Evolutionary conservation across 2,113 vertebrate genomes (phyloP).

Genomic region (Barbus barbus): DNA sequence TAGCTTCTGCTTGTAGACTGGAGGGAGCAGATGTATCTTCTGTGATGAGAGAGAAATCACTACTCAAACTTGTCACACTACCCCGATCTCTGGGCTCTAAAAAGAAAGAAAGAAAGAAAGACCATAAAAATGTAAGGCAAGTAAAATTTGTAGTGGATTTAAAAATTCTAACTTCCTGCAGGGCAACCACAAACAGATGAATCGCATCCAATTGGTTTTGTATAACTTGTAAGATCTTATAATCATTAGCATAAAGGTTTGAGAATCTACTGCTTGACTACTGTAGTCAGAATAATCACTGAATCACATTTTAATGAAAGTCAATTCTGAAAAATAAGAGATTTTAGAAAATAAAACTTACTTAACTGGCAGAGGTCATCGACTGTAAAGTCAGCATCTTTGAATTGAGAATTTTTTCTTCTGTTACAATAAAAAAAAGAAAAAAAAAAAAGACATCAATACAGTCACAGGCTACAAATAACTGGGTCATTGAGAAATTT

Average conservation of each 20-base stretch:
- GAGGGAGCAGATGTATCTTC: slow-evolving; percentile 83
- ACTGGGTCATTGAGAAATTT: neutral
- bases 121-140: neutral
- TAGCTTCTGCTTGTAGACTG: slow-evolving; percentile 81
- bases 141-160: neutral
- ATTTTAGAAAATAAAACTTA: slow-evolving; percentile 72
- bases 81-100: slow-evolving; percentile 87
- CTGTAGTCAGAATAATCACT: neutral
- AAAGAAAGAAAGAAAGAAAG: neutral
- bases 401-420: slow-evolving; percentile 88
- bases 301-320: neutral
- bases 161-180: neutral
- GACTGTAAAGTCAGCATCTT: slow-evolving; percentile 84
- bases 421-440: slow-evolving; percentile 65
- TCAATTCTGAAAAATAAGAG: neutral
- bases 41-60: slow-evolving; percentile 91
- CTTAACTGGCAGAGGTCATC: slow-evolving; percentile 94
- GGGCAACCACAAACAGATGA: neutral
- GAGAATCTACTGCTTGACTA: neutral
- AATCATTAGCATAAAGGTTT: neutral
- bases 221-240: neutral
- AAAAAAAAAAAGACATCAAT: neutral
- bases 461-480: neutral
- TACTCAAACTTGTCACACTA: slow-evolving; percentile 94
- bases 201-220: neutral